A percentile compares a stretch with the other conserved stretches of the same genome.
Conservation (phyloP, 2,888 invertebrate genomes). For the Drosophila birchii region DNA sequence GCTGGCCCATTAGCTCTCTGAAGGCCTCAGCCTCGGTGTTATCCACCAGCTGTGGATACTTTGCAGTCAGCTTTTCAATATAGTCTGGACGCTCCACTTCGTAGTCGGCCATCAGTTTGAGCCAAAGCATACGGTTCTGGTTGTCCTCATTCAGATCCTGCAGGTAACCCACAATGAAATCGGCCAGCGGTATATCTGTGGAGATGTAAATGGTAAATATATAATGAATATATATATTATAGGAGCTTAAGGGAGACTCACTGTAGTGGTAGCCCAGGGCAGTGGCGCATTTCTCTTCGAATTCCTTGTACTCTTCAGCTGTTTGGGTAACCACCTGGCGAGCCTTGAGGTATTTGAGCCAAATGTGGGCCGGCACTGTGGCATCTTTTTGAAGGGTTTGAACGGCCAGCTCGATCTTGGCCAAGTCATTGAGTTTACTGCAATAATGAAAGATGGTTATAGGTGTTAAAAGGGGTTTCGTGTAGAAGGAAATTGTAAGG, state of each 20-base stretch:
- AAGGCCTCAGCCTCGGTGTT: conserved; percentile 2
- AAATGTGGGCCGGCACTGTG: conserved; percentile 53
- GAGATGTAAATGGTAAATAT: background rate
- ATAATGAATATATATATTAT: too few relatives aligned
- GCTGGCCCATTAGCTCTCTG: conserved; percentile 23
- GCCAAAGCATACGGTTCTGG: conserved; percentile 39
- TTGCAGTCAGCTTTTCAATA: conserved; percentile 3
- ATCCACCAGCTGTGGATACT: background rate
- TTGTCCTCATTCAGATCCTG: background rate
- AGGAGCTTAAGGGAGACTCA: conserved; percentile 4
- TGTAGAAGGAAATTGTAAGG: background rate
- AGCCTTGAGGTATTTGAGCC: conserved; percentile 53
- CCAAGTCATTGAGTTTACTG: conserved; percentile 52
- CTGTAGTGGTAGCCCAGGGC: conserved; percentile 55
- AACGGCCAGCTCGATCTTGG: conserved; percentile 37
- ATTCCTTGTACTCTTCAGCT: conserved; percentile 29
- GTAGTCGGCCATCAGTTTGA: conserved; percentile 55
- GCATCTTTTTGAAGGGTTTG: background rate
- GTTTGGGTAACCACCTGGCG: conserved; percentile 54
- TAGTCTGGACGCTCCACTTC: conserved; percentile 52
- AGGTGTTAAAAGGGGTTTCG: background rate
- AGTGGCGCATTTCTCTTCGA: conserved; percentile 32
- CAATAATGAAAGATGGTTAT: background rate
- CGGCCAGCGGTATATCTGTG: conserved; percentile 50
- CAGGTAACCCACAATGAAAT: conserved; percentile 41